Conservation (phyloP, 2,113 vertebrate species). For the Cyanocitta stelleri region DNA sequence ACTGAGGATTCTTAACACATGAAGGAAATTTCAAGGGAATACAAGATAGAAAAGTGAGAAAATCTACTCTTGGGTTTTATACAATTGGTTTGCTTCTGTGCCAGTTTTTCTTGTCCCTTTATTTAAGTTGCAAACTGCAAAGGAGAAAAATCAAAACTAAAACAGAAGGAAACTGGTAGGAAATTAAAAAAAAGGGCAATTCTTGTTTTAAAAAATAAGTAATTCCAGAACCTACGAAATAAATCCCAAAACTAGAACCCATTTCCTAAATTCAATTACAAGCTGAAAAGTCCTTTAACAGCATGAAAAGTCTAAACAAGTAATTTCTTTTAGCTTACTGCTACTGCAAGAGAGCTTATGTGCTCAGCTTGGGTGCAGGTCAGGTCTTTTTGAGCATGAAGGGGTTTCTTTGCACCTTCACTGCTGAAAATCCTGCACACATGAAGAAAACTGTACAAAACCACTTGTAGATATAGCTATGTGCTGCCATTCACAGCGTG, state of each 20-base stretch:
- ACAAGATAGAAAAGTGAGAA: background rate
- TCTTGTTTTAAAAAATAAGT: background rate
- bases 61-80: background rate
- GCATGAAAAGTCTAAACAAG: background rate
- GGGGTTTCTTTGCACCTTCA: background rate
- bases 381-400: background rate
- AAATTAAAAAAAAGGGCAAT: background rate
- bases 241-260: background rate
- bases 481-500: background rate
- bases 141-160: background rate
- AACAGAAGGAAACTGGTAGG: background rate
- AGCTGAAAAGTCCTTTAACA: background rate
- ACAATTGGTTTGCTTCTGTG: background rate
- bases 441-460: background rate
- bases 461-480: background rate
- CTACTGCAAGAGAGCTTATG: background rate
- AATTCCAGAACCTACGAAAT: background rate
- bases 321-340: background rate
- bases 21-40: background rate
- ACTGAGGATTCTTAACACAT: background rate
- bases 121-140: background rate
- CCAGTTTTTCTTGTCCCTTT: background rate
- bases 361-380: background rate
- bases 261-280: background rate
- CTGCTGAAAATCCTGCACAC: background rate